Conservation (phyloP, 2,113 vertebrate genomes). For the Haemorhous mexicanus region DNA sequence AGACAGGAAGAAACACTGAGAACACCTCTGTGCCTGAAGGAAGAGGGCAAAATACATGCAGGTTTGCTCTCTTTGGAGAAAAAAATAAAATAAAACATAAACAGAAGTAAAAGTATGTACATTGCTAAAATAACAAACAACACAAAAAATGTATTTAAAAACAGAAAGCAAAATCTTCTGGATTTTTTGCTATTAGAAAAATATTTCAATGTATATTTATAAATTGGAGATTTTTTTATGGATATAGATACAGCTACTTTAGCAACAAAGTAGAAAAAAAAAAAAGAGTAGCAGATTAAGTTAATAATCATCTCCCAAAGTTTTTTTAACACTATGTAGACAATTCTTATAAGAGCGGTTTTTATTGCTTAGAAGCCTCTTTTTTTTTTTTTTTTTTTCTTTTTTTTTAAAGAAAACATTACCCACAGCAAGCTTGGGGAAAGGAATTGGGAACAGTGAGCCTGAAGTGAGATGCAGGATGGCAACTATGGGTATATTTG, state of each 20-base stretch:
- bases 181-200: background rate
- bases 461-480: background rate
- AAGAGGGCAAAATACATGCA: background rate
- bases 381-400: too few relatives aligned
- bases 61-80: background rate
- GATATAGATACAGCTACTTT: background rate
- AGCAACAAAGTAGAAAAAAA: background rate
- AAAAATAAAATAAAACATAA: background rate
- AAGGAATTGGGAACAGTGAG: background rate
- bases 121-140: background rate
- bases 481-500: background rate
- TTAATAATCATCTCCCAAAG: fast-evolving
- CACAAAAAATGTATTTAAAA: background rate
- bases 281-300: background rate
- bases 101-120: background rate
- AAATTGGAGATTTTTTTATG: background rate
- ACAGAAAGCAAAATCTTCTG: background rate
- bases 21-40: background rate
- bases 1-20: background rate
- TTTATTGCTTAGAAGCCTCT: background rate
- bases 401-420: background rate
- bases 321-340: background rate
- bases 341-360: fast-evolving
- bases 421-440: fast-evolving
- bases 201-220: background rate